Evolutionary conservation across 2,888 invertebrate species (phyloP).

Genomic region (Hyposoter dolosus): DNA sequence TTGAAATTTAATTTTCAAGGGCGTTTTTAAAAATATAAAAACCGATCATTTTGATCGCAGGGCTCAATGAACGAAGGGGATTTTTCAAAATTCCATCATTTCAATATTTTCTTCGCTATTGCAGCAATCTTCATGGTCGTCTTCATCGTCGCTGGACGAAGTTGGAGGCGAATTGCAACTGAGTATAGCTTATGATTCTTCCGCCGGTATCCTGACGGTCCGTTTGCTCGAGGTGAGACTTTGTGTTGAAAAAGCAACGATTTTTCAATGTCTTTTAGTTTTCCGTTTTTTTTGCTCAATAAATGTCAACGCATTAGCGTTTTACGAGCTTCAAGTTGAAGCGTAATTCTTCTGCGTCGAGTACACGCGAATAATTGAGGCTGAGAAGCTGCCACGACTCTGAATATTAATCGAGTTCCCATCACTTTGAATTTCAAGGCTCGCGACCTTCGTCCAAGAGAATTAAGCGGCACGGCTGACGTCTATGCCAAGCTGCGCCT

Average conservation of each 20-base stretch:
- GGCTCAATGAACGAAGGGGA: neutral
- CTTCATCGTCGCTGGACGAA: constrained; percentile 84
- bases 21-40: neutral
- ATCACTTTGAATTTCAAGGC: constrained; percentile 82
- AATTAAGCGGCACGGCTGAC: constrained; percentile 88
- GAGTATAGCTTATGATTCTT: constrained; percentile 87
- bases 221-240: constrained; percentile 87
- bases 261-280: neutral
- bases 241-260: neutral
- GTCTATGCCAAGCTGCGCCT: constrained; percentile 89
- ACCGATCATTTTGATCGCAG: neutral
- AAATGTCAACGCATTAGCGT: neutral
- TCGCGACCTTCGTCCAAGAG: constrained; percentile 86
- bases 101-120: constrained; percentile 35
- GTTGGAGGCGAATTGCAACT: constrained; percentile 88
- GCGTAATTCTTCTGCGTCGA: neutral
- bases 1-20: neutral
- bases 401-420: neutral
- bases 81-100: neutral
- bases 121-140: constrained; percentile 81
- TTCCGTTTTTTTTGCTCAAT: neutral
- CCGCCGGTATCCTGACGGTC: constrained; percentile 88
- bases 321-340: neutral
- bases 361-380: neutral
- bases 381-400: neutral